Evolutionary conservation across 2,888 invertebrate genomes (phyloP).

Genomic region (Eueremaeus valkanovi): DNA sequence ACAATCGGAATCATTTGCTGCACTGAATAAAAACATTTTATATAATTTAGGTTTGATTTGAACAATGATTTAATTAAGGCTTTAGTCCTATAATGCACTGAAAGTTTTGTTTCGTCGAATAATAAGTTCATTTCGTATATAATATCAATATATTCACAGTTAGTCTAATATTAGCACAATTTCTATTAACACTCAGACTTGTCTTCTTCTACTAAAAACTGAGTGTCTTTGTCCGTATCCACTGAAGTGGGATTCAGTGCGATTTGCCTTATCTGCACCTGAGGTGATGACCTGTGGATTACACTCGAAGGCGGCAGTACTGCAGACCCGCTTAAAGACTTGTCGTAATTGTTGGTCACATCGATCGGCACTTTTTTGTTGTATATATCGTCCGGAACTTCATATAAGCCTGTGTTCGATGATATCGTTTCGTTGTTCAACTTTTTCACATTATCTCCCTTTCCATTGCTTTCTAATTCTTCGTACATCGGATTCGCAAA

Average conservation of each 20-base stretch:
- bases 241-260: conserved; percentile 74
- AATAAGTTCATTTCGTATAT: neutral
- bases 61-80: neutral
- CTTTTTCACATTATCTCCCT: conserved; percentile 40
- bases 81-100: conserved; percentile 26
- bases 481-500: conserved; percentile 99
- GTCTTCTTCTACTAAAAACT: conserved; percentile 76
- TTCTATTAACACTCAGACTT: conserved; percentile 56
- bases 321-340: conserved; percentile 59
- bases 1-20: conserved; percentile 5
- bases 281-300: conserved; percentile 71
- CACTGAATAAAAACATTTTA: neutral
- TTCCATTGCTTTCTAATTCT: conserved; percentile 55
- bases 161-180: conserved; percentile 25
- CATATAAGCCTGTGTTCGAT: conserved; percentile 47
- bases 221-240: conserved; percentile 87
- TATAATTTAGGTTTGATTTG: neutral
- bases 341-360: conserved; percentile 35
- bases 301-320: conserved; percentile 76
- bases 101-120: conserved; percentile 8
- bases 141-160: conserved; percentile 14
- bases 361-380: conserved; percentile 39
- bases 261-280: conserved; percentile 67
- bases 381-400: conserved; percentile 47
- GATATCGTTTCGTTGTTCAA: conserved; percentile 42